A percentile compares a stretch with the other conserved stretches of the same genome.
These are phyloP conservation scores for Pelobates fuscus DNA, from an alignment of 2,113 vertebrate genomes.

Conservation along the genomic window DNA sequence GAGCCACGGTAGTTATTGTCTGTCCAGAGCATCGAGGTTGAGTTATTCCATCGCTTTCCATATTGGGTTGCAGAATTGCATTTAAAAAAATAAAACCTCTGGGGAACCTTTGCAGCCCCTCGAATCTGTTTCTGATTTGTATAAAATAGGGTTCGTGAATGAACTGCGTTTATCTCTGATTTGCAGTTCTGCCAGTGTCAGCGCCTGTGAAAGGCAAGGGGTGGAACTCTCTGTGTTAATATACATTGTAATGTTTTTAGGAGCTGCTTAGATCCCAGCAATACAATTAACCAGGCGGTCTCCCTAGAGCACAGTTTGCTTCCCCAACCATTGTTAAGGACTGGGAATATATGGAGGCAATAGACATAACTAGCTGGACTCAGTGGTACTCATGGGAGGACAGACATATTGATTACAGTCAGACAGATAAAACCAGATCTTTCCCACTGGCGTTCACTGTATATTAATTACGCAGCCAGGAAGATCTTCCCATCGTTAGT, in stretches of 20 bases:
- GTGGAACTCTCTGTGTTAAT: constrained; percentile 20
- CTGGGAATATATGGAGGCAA: constrained; percentile 42
- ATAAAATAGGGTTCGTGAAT: constrained; percentile 36
- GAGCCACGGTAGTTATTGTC: not conserved
- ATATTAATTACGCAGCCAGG: constrained; percentile 27
- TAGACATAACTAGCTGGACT: constrained; percentile 17
- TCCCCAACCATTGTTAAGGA: constrained; percentile 19
- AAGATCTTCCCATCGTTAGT: not conserved
- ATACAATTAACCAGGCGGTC: constrained; percentile 4
- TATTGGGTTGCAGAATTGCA: too few species aligned
- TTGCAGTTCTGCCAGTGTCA: constrained; percentile 36
- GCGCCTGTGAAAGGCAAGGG: constrained; percentile 36
- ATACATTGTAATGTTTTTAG: constrained; percentile 45
- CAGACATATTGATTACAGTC: constrained; percentile 31
- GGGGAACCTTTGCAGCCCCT: constrained; percentile 8
- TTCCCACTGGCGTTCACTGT: constrained; percentile 29
- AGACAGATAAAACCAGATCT: constrained; percentile 1
- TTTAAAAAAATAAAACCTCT: too few species aligned
- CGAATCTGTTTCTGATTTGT: constrained; percentile 24
- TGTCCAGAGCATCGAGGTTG: not conserved
- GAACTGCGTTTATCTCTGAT: constrained; percentile 40
- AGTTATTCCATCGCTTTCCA: not conserved
- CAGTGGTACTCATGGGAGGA: constrained; percentile 2
- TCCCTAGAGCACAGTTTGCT: constrained; percentile 40
- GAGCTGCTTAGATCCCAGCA: constrained; percentile 9